Evolutionary conservation across 2,113 vertebrate species (phyloP), one percentile per base, ranked within the genome.

Genomic region (Ahaetulla prasina): DNA sequence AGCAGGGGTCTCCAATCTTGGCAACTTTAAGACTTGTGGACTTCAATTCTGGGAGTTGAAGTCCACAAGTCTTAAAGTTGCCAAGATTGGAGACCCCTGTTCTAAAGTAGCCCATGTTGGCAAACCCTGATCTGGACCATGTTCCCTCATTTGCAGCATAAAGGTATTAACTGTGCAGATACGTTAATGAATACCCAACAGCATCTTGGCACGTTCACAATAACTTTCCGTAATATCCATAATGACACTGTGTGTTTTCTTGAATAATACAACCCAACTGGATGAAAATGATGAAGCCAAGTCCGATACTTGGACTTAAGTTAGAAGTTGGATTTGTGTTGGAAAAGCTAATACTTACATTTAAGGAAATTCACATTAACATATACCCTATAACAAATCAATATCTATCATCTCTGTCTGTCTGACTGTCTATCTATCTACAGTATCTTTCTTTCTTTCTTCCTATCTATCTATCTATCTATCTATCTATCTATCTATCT

Each of bases 101-200:
- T 12, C 27, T 63, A n/a, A 30, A n/a, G 60, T n/a, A 1, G 1
- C 11, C 60, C 30, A 14, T 63, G 60, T 14, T 63, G 60, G 60
- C 11, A 63, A n/a, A 63, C 11, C 60, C 60, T n/a, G 11, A 63
- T 63, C 27, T 95, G 92, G 93, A 90, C 25, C 8, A 93, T 35
- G 93, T 93, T 94, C 91, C 90, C 88, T 93, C 88, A 93, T 92
- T 95, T 95, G 95, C 89, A 94, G 95, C 92, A 92, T 93, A 94
- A 93, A 92, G 95, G 95, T 95, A 95, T 93, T n/a, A 50, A 50
- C 22, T 47, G n/a, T 47, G 25, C 45, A 89, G 57, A 47, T 45
- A 27, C 8, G 11, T 8, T 60, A 45, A 47, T 89, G 7, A 22
- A 60, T 16, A 47, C 22, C 35, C 47, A 63, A 35, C 18, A 50